Evolutionary conservation across 30 jellyfish, hydroid and myxozoan genomes (phyloP).

Genomic region (Pseudorhiza aurosa): DNA sequence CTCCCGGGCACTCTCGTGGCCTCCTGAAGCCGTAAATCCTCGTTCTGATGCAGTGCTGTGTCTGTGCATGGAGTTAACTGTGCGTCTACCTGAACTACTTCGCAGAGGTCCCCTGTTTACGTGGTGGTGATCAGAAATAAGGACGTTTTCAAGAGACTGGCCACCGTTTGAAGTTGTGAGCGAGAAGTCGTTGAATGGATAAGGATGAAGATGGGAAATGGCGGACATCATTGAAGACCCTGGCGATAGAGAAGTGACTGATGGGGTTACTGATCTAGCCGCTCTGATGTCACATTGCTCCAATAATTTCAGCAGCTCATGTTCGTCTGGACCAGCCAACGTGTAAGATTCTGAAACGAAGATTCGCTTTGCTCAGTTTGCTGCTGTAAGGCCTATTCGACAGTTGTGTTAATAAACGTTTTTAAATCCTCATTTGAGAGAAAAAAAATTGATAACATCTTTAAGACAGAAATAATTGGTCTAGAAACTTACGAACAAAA

Average conservation of each 20-base stretch:
- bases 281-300: conserved; percentile 90
- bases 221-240: conserved; percentile 73
- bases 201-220: conserved; percentile 44
- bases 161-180: conserved; percentile 57
- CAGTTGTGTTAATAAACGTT: too few relatives aligned
- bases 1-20: conserved; percentile 28
- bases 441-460: too few relatives aligned
- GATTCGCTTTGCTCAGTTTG: too few relatives aligned
- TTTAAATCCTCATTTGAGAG: too few relatives aligned
- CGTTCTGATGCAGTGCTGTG: conserved; percentile 64
- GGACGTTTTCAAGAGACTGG: conserved; percentile 54
- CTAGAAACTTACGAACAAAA: too few relatives aligned
- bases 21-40: conserved; percentile 50
- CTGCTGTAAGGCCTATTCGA: too few relatives aligned
- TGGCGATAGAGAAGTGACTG: conserved; percentile 79
- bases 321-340: conserved; percentile 86
- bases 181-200: conserved; percentile 50
- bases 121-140: conserved; percentile 44
- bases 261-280: conserved; percentile 94
- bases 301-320: conserved; percentile 76
- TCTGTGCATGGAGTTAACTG: conserved; percentile 16
- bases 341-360: conserved; percentile 61
- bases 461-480: too few relatives aligned
- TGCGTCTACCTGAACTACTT: conserved; percentile 44
- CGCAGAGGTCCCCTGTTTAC: conserved; percentile 46